Evolutionary conservation across 2,797 vertebrate species (phyloP), one percentile per base, ranked within the genome.

Genomic region (Sus cebifrons): DNA sequence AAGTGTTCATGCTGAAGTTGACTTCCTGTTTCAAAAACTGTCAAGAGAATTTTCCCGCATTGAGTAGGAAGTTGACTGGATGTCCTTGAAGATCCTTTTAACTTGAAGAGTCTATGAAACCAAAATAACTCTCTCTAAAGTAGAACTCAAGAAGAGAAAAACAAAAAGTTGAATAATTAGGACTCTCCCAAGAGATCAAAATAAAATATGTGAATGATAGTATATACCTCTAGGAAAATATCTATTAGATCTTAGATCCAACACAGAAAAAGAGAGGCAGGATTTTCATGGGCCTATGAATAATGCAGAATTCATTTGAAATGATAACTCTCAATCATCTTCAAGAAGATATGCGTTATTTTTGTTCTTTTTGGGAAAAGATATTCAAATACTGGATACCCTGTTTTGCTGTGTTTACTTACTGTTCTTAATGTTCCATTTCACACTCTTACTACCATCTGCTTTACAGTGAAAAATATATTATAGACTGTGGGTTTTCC

Each of bases 251-350:
- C 89, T 97, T 67, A 96, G 94, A 60, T 92, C 11, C 32, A 86
- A 91, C n/a, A 52, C 11, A 79, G 84, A 67, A 88, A 87, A 91
- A 86, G 2, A 94, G 84, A 86, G 68, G 83, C 17, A 70, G 8
- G 73, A 60, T 92, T 95, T 94, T 94, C 90, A 92, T 77, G 62
- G 54, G 29, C 60, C 87, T 89, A 91, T 95, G 94, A 97, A 96
- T 96, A 98, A 97, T 96, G 81, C 49, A 96, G 87, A 83, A 85
- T 95, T 95, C 44, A 93, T 84, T 92, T 96, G 74, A 96, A 97
- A 87, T 94, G 84, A 85, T 96, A 96, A 96, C 82, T 95, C 95
- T 96, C 74, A 77, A 83, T 94, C 86, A 92, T 90, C 81, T 96
- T 96, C 74, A 95, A 94, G 81, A 88, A 96, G 54, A 94, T 29